phyloP scores from a whole-genome alignment of 1,140 invertebrate genomes.

The Pseudomyrmex pallidus region DNA sequence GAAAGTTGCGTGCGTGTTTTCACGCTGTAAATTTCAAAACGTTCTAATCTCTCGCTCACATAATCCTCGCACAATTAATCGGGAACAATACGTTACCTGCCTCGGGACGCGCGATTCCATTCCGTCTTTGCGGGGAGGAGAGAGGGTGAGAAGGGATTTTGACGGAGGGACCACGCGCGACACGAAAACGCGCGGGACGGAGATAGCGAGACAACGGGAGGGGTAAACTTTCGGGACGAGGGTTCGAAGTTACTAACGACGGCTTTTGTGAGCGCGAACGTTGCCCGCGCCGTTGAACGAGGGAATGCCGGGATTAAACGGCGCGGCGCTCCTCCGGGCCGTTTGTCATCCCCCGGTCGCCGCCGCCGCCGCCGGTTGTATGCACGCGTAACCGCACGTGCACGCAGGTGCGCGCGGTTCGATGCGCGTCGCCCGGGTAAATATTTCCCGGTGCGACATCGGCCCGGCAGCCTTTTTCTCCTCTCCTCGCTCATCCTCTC shows the following conservation, averaged over 20 bases:
- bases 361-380: slow-evolving; percentile 13
- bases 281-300: slow-evolving; percentile 40
- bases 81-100: slow-evolving; percentile 73
- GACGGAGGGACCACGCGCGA: background rate
- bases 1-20: slow-evolving; percentile 71
- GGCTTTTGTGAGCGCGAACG: slow-evolving; percentile 72
- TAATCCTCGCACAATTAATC: slow-evolving; percentile 73
- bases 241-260: slow-evolving; percentile 76
- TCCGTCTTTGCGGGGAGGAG: background rate
- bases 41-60: slow-evolving; percentile 60
- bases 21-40: slow-evolving; percentile 71
- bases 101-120: slow-evolving; percentile 16
- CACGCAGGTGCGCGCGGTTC: slow-evolving; percentile 38
- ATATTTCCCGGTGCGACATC: slow-evolving; percentile 56
- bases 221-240: slow-evolving; percentile 54
- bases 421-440: slow-evolving; percentile 23
- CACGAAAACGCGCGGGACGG: background rate
- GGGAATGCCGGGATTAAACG: slow-evolving; percentile 69
- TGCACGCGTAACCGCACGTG: slow-evolving; percentile 50
- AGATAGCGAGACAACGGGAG: slow-evolving; percentile 3
- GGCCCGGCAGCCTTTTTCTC: too few relatives aligned
- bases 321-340: slow-evolving; percentile 52
- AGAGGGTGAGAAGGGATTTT: slow-evolving; percentile 6
- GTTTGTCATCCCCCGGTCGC: slow-evolving; percentile 71
- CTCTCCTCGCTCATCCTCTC: background rate